These are phyloP conservation scores for Agrochola circellaris DNA, from an alignment of 2,888 invertebrate genomes.

Conservation along the genomic window DNA sequence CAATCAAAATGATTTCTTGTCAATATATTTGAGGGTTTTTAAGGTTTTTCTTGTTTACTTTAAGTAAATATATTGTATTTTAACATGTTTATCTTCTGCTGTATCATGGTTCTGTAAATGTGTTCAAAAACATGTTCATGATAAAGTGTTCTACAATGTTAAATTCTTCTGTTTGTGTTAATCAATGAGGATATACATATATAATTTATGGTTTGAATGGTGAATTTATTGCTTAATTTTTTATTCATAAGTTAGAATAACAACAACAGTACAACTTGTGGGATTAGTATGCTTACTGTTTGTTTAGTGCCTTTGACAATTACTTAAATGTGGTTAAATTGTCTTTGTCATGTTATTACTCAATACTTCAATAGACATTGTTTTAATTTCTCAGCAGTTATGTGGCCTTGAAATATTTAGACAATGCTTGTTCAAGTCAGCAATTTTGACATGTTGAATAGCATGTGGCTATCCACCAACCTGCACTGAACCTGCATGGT, in stretches of 20 bases:
- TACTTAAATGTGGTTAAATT: background rate
- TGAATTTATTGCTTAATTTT: background rate
- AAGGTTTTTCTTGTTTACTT: background rate
- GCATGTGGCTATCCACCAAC: background rate
- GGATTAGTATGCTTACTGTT: background rate
- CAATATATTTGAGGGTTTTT: background rate
- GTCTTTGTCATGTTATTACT: background rate
- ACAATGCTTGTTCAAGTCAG: slow-evolving; percentile 9
- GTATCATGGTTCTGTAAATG: background rate
- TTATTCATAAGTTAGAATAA: background rate
- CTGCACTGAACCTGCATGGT: too few relatives aligned
- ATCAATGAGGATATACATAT: background rate
- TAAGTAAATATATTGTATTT: background rate
- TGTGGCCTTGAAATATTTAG: slow-evolving; percentile 2
- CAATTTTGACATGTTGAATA: too few relatives aligned
- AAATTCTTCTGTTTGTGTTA: background rate
- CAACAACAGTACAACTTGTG: background rate
- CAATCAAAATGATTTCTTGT: background rate
- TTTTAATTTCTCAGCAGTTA: background rate
- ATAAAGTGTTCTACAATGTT: background rate
- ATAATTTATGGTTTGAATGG: background rate
- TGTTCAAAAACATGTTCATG: background rate
- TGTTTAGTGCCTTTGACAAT: background rate
- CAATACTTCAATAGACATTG: slow-evolving; percentile 2
- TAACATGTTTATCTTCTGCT: background rate